phyloP scores from a whole-genome alignment of 2,797 vertebrate species.

The Platalea minor region DNA sequence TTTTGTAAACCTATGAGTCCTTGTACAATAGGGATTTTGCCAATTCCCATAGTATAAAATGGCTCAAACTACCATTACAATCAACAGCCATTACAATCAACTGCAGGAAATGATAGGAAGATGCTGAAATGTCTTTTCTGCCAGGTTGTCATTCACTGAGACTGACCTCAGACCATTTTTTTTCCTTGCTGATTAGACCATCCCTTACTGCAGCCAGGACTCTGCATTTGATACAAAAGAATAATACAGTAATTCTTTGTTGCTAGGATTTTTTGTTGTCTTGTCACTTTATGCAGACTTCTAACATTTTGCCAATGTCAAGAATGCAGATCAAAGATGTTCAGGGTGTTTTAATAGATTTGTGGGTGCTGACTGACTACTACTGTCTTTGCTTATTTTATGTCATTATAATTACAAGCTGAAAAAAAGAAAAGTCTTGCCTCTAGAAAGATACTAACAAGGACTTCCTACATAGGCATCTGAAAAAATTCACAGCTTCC shows the following conservation, averaged over 20 bases:
- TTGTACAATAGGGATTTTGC: slow-evolving; percentile 65
- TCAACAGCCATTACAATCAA: slow-evolving; percentile 76
- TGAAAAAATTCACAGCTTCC: neutral
- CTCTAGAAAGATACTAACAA: neutral
- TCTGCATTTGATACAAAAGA: slow-evolving; percentile 36
- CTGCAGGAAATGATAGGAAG: slow-evolving; percentile 53
- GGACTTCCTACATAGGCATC: neutral
- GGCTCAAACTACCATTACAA: slow-evolving; percentile 69
- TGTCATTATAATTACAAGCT: neutral
- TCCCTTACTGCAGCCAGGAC: slow-evolving; percentile 16
- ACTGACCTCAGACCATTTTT: slow-evolving; percentile 37
- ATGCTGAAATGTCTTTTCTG: slow-evolving; percentile 65
- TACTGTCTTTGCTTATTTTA: neutral
- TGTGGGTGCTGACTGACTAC: neutral
- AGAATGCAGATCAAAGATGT: neutral
- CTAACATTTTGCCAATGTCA: neutral
- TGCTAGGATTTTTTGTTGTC: neutral
- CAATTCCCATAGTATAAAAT: slow-evolving; percentile 66
- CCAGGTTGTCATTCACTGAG: slow-evolving; percentile 42
- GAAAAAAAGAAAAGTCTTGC: neutral
- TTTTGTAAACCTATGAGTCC: slow-evolving; percentile 53
- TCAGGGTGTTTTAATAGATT: neutral
- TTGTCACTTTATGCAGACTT: neutral
- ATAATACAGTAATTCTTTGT: neutral
- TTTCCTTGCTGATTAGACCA: slow-evolving; percentile 64